Conservation (phyloP, 2,113 vertebrate species). For the Typhlomys cinereus region DNA sequence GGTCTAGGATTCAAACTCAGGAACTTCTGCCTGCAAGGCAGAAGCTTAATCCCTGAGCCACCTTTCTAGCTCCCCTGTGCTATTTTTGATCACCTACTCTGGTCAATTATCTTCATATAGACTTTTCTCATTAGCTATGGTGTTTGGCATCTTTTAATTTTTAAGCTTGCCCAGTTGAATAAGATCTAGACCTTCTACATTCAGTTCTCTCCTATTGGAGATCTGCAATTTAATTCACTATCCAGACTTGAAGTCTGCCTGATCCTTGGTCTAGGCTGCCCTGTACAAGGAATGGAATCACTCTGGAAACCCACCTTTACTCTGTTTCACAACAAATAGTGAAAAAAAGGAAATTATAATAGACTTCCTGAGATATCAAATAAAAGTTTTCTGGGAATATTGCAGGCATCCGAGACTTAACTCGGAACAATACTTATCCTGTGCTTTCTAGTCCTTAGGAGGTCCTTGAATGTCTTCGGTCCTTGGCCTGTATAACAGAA, state of each 20-base stretch:
- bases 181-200: not conserved
- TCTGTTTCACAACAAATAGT: not conserved
- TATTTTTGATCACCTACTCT: too few relatives aligned
- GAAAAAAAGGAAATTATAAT: not conserved
- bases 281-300: not conserved
- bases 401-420: not conserved
- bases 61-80: too few relatives aligned
- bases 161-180: not conserved
- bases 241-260: not conserved
- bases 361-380: not conserved
- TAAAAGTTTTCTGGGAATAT: not conserved
- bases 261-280: not conserved
- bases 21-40: too few relatives aligned
- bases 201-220: not conserved
- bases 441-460: accelerated
- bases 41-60: too few relatives aligned
- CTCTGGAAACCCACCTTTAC: not conserved
- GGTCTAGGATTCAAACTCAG: too few relatives aligned
- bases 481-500: not conserved
- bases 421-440: not conserved
- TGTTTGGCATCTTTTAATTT: not conserved
- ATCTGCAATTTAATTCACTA: not conserved
- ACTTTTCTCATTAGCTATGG: not conserved
- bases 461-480: accelerated
- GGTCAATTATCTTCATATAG: not conserved